These are phyloP conservation scores for Pecten maximus DNA, from an alignment of 2,888 invertebrate species.

Conservation along the genomic window DNA sequence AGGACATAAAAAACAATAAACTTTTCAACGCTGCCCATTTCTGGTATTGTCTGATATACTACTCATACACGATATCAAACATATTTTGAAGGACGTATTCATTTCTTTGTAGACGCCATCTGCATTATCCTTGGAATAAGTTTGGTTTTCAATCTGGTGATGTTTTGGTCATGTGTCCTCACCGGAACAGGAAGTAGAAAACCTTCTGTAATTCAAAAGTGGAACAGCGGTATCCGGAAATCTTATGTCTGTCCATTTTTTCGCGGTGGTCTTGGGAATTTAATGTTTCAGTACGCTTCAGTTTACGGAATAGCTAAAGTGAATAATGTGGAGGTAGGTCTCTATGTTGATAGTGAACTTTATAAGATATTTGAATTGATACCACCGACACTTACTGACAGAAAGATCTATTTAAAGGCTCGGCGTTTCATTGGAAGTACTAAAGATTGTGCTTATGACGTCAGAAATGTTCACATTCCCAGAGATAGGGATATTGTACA, in stretches of 20 bases:
- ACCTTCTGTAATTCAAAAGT: not conserved
- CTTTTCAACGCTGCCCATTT: too few species aligned
- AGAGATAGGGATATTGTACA: constrained; percentile 45
- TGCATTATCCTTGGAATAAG: not conserved
- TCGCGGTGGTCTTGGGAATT: constrained; percentile 65
- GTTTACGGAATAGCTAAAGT: constrained; percentile 60
- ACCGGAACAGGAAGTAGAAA: not conserved
- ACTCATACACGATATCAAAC: not conserved
- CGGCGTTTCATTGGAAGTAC: constrained; percentile 45
- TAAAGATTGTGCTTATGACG: constrained; percentile 60
- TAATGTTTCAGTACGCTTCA: constrained; percentile 67
- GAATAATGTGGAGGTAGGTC: constrained; percentile 54
- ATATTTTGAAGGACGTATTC: not conserved
- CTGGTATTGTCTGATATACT: too few species aligned
- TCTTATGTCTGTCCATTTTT: constrained; percentile 49
- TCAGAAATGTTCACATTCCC: constrained; percentile 47
- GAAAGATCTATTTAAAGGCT: constrained; percentile 52
- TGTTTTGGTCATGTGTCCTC: not conserved
- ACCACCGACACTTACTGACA: constrained; percentile 37
- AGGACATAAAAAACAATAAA: too few species aligned
- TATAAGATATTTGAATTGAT: constrained; percentile 54
- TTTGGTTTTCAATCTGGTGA: not conserved
- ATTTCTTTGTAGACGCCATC: not conserved
- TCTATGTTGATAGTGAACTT: constrained; percentile 49
- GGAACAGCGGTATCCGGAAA: not conserved